Percentiles rank a stretch among this genome's conserved stretches.
These are phyloP conservation scores for Noctua pronuba DNA, from an alignment of 2,888 invertebrate species.

Conservation along the genomic window DNA sequence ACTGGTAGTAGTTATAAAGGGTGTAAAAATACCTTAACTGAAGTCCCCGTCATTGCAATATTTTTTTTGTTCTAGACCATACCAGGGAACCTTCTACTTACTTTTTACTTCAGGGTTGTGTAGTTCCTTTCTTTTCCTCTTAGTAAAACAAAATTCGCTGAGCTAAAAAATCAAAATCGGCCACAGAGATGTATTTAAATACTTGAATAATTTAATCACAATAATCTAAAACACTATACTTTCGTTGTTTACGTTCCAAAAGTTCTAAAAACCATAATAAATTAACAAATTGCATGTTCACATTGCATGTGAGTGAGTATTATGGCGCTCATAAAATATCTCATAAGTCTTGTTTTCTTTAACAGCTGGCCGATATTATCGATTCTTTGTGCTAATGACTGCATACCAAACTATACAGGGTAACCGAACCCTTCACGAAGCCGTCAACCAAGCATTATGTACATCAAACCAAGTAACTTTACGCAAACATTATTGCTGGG, in stretches of 20 bases:
- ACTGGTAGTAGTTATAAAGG: neutral
- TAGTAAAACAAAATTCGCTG: neutral
- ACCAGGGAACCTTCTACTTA: too few species aligned
- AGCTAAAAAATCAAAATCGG: neutral
- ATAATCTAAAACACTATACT: neutral
- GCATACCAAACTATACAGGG: neutral
- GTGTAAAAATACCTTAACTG: too few species aligned
- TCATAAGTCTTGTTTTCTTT: conserved; percentile 48
- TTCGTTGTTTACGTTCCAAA: neutral
- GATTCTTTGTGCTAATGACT: conserved; percentile 41
- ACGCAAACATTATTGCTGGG: too few species aligned
- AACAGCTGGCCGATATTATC: conserved; percentile 45
- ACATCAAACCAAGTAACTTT: too few species aligned
- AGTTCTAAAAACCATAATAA: conserved; percentile 20
- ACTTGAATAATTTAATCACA: neutral
- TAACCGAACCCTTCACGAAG: too few species aligned
- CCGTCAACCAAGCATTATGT: too few species aligned
- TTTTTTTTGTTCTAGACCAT: too few species aligned
- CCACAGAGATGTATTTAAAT: neutral
- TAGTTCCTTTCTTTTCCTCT: too few species aligned
- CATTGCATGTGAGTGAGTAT: conserved; percentile 41
- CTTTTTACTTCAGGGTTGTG: too few species aligned
- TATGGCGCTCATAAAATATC: conserved; percentile 38
- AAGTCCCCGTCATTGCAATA: too few species aligned
- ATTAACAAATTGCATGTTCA: conserved; percentile 51